Conservation (phyloP, 2,888 invertebrate species). For the Athrips mouffetella region DNA sequence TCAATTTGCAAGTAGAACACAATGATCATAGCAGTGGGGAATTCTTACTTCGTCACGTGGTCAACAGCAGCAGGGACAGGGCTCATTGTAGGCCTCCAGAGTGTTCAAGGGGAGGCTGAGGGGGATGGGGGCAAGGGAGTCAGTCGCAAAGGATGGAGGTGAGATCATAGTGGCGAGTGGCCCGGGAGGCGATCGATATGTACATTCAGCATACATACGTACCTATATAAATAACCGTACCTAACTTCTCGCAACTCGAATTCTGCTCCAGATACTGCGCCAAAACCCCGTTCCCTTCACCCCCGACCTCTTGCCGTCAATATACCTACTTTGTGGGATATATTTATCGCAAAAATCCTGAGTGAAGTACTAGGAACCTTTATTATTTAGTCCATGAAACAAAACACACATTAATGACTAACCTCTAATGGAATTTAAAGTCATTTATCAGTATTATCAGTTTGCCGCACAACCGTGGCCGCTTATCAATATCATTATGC, state of each 20-base stretch:
- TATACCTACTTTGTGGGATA: constrained; percentile 34
- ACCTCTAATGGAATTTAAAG: no score
- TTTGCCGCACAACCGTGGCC: no score
- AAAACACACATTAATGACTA: no score
- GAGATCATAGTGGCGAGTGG: constrained; percentile 78
- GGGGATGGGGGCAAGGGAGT: constrained; percentile 42
- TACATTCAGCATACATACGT: constrained; percentile 77
- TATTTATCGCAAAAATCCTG: constrained; percentile 16
- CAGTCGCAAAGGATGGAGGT: constrained; percentile 74
- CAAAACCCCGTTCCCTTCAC: constrained; percentile 62
- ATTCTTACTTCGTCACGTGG: constrained; percentile 2
- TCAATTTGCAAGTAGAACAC: no score
- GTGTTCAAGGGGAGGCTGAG: constrained; percentile 51
- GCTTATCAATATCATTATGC: no score
- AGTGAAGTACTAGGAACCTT: no score
- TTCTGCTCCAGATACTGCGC: constrained; percentile 77
- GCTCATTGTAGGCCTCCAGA: constrained; percentile 60
- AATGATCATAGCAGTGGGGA: neutral
- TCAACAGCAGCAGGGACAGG: constrained; percentile 30
- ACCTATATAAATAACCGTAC: constrained; percentile 74
- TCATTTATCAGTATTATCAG: no score
- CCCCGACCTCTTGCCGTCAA: constrained; percentile 48
- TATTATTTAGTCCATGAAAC: neutral
- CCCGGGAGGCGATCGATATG: constrained; percentile 77
- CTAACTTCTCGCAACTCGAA: constrained; percentile 75